Conservation (phyloP, 2,113 vertebrate genomes). For the Silurus glanis region DNA sequence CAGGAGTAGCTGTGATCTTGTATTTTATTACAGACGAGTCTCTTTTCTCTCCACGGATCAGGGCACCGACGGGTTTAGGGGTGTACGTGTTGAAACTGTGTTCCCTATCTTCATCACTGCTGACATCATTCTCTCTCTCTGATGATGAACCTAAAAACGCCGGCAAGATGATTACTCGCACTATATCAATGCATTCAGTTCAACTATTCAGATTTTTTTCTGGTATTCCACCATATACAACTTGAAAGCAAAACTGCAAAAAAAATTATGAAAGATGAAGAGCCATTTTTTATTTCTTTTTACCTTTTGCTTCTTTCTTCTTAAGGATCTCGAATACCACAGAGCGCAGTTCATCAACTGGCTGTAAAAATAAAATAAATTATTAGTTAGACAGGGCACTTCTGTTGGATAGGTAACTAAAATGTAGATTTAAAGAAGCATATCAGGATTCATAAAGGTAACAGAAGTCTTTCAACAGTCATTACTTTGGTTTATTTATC, state of each 20-base stretch:
- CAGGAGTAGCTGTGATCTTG: slow-evolving; percentile 74
- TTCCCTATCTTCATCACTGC: neutral
- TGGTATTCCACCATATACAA: neutral
- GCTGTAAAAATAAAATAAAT: slow-evolving; percentile 54
- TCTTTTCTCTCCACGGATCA: slow-evolving; percentile 63
- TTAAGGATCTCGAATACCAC: slow-evolving; percentile 77
- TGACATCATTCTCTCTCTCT: neutral
- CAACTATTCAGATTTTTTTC: neutral
- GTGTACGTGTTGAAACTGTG: slow-evolving; percentile 48
- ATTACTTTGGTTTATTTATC: neutral
- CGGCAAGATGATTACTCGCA: neutral
- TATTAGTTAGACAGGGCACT: neutral
- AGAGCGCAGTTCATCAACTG: slow-evolving; percentile 71
- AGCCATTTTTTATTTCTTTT: neutral
- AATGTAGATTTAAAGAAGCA: neutral
- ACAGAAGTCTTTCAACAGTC: neutral
- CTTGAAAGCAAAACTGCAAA: neutral
- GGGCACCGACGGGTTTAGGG: slow-evolving; percentile 60
- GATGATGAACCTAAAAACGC: slow-evolving; percentile 6
- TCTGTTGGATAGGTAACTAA: neutral
- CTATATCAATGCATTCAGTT: neutral
- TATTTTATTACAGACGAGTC: slow-evolving; percentile 73
- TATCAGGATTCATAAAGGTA: neutral
- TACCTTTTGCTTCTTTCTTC: slow-evolving; percentile 67
- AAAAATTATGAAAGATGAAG: neutral